These are phyloP conservation scores for Campylomormyrus numenius DNA, from an alignment of 2,113 vertebrate species.

Conservation along the genomic window DNA sequence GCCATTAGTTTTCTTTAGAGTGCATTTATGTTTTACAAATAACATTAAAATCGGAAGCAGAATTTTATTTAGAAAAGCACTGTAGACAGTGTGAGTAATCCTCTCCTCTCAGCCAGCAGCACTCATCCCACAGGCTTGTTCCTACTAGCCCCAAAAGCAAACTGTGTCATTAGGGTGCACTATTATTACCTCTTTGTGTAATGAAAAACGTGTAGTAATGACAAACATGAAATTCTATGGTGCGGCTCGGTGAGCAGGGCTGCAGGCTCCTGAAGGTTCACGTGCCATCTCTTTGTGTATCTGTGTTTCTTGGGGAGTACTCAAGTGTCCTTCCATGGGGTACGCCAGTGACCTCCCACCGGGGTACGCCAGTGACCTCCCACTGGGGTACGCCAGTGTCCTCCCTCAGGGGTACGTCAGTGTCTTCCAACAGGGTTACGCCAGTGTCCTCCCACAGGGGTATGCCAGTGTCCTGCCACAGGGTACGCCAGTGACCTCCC, in stretches of 20 bases:
- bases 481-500: background rate
- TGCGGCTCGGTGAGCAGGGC: background rate
- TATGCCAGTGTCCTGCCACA: background rate
- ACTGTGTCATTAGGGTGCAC: background rate
- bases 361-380: too few relatives aligned
- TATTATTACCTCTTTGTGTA: background rate
- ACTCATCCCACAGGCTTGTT: background rate
- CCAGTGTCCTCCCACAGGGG: background rate
- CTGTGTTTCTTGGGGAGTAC: background rate
- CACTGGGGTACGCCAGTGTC: too few relatives aligned
- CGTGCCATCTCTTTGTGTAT: background rate
- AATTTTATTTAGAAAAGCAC: background rate
- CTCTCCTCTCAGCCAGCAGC: background rate
- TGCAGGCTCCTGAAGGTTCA: background rate
- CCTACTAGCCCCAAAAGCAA: background rate
- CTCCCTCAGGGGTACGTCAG: background rate
- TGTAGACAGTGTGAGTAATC: background rate
- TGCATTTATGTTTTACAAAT: background rate
- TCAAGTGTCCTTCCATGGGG: background rate
- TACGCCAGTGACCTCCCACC: background rate
- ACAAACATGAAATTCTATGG: background rate
- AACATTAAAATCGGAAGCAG: background rate
- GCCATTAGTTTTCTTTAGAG: background rate
- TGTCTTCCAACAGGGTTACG: background rate
- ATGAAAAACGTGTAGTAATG: background rate